Evolutionary conservation across 1,140 invertebrate genomes (phyloP), one percentile per base, ranked within the genome.

Genomic region (Macrocentrus cingulum): DNA sequence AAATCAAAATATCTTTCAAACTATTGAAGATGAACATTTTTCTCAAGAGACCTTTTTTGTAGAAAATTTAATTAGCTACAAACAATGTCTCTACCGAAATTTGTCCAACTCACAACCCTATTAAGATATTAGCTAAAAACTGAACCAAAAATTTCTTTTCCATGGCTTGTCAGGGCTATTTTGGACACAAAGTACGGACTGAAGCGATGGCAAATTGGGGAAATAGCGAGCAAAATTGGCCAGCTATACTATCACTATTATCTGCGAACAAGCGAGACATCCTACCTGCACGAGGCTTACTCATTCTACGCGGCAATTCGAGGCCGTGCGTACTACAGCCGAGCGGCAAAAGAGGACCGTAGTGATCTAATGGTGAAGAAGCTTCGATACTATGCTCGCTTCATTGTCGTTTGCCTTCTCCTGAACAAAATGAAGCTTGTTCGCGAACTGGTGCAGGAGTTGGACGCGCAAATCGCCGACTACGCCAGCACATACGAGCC

Each of bases 221-320:
- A 99, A 82, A 97, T 99, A 61, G 96, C 96, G 9, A 97, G 94
- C 8, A 98, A 98, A 84, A 99, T 98, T 76, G 96, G 95, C 60
- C 96, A 99, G 80, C 87, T 99, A 15, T 98, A 98, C 81, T 99
- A 98, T 76, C 95, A 98, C 80, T 99, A 98, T 79, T 99, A 99
- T 78, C 82, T 97, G 68, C 82, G 94, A 72, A 97, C 95, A 54
- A 97, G 94, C 81, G 95, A 98, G 82, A 96, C 92, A 20, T 95
- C 92, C 78, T 97, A 98, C 79, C 82, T 98, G 60, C 93, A 94
- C 74, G 95, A 98, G 82, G 93, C 95, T 29, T 97, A 90, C 79
- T 92, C 94, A 20, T 98, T 99, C 79, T 98, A 98, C 82, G 91
- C 92, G 20, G 95, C 95, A 1, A 99, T 99, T 67, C 80, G 95